Conservation (phyloP, 2,113 vertebrate genomes). For the Hemichromis elongatus region DNA sequence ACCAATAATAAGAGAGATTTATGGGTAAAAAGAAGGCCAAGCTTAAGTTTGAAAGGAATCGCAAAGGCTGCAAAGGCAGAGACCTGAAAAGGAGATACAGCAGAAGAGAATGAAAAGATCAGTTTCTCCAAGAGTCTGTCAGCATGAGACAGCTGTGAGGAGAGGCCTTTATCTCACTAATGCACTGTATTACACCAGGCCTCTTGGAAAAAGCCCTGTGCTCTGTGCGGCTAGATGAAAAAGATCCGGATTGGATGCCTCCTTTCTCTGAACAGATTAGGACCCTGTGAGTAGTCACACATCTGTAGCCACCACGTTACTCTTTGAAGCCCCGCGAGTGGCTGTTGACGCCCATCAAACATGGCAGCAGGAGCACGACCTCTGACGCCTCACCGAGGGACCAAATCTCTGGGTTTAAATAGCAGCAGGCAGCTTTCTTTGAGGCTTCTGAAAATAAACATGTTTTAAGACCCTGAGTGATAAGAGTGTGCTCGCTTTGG, state of each 20-base stretch:
- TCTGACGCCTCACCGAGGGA: constrained; percentile 18
- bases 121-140: constrained; percentile 67
- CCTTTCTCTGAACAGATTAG: constrained; percentile 65
- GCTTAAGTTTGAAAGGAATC: constrained; percentile 29
- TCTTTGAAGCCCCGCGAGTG: constrained; percentile 64
- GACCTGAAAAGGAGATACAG: constrained; percentile 38
- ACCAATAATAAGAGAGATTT: constrained; percentile 41
- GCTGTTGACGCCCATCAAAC: constrained; percentile 56
- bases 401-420: constrained; percentile 5
- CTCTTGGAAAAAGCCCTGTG: constrained; percentile 53
- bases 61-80: constrained; percentile 17
- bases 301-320: constrained; percentile 39
- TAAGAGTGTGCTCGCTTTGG: constrained; percentile 29
- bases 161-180: constrained; percentile 74
- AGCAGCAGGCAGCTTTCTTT: not conserved
- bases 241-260: constrained; percentile 64
- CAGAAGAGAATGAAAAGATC: constrained; percentile 41
- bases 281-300: constrained; percentile 65
- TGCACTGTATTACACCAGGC: constrained; percentile 64
- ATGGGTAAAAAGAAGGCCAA: constrained; percentile 1
- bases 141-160: constrained; percentile 62
- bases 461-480: constrained; percentile 33
- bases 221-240: constrained; percentile 65
- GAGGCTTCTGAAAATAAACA: constrained; percentile 59
- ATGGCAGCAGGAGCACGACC: constrained; percentile 15